These are phyloP conservation scores for Eublepharis macularius DNA, from an alignment of 2,113 vertebrate species.

Conservation along the genomic window DNA sequence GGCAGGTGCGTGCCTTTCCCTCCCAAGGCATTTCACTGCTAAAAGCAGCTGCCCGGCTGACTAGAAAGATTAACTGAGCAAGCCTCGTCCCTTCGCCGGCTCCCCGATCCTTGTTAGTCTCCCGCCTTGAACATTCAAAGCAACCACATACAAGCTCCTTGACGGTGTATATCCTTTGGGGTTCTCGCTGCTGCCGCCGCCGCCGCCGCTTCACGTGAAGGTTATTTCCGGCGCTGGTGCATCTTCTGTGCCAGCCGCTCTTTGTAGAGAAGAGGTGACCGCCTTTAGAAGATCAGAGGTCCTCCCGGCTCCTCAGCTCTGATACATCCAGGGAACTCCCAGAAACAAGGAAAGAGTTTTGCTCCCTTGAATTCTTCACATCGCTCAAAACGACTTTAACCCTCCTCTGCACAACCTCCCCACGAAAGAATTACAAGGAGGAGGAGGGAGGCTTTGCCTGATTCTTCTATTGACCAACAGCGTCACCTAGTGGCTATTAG, in stretches of 20 bases:
- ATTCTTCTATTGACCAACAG: constrained; percentile 46
- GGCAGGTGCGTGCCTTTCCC: neutral
- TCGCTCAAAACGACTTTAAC: neutral
- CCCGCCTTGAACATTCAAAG: neutral
- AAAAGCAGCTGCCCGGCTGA: neutral
- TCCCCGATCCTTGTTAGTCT: neutral
- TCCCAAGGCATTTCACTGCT: neutral
- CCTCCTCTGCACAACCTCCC: neutral
- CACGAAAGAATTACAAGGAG: neutral
- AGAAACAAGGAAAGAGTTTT: neutral
- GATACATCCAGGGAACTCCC: neutral
- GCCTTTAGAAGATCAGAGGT: neutral
- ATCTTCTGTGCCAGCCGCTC: neutral
- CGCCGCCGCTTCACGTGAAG: neutral
- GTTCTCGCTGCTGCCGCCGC: neutral
- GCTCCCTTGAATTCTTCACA: neutral
- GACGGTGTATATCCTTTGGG: neutral
- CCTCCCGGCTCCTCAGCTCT: neutral
- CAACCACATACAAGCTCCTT: neutral
- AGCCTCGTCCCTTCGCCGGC: neutral
- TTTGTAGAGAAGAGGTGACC: neutral
- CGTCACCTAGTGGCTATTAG: constrained; percentile 29
- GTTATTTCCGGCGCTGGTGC: neutral
- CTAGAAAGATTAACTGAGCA: neutral
- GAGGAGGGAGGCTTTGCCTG: neutral